Conservation (phyloP, 2,797 vertebrate species). For the Phataginus tricuspis region DNA sequence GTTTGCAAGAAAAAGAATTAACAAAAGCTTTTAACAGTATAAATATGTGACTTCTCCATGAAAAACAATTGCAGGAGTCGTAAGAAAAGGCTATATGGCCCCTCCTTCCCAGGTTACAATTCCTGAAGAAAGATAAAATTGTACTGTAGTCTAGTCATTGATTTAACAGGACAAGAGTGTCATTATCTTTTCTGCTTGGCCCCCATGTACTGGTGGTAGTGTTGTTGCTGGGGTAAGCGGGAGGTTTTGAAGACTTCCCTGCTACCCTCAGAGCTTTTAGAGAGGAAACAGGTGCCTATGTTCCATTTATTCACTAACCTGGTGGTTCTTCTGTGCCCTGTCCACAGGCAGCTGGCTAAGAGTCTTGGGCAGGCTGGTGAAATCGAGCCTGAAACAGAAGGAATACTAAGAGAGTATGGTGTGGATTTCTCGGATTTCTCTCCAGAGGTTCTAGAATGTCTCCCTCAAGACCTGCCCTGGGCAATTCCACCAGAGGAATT, state of each 20-base stretch:
- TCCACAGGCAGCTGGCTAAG: constrained; percentile 91
- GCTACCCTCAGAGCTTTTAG: neutral
- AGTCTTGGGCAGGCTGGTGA: constrained; percentile 97
- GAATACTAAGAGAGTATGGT: constrained; percentile 94
- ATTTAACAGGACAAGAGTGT: neutral
- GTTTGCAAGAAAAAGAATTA: neutral
- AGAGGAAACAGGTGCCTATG: neutral
- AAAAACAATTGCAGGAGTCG: neutral
- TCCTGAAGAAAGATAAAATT: neutral
- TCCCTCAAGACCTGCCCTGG: constrained; percentile 94
- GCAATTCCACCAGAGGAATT: constrained; percentile 91
- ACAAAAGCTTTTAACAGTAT: neutral
- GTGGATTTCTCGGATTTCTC: constrained; percentile 96
- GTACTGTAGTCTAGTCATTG: neutral
- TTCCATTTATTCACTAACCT: neutral
- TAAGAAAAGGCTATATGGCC: neutral
- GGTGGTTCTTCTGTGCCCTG: constrained; percentile 38
- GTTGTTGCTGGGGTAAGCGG: neutral
- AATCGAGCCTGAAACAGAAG: constrained; percentile 98
- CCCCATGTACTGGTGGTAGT: neutral
- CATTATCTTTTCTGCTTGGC: neutral
- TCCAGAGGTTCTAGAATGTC: constrained; percentile 91
- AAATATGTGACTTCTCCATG: neutral
- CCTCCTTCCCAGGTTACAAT: neutral
- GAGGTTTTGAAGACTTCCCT: neutral